Evolutionary conservation across 2,888 invertebrate genomes (phyloP).

Genomic region (Drosophila tanythrix): DNA sequence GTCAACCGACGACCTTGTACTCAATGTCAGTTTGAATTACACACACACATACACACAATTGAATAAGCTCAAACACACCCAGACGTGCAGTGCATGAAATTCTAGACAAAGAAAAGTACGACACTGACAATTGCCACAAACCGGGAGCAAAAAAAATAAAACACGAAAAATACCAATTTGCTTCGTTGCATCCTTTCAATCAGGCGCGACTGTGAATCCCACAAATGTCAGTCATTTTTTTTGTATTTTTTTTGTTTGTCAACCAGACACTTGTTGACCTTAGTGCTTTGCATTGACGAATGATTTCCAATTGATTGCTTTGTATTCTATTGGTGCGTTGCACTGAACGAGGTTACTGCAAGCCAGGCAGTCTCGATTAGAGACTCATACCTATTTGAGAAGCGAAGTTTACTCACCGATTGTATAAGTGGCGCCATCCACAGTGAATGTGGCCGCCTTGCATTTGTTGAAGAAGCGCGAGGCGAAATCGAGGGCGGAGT

Average conservation of each 20-base stretch:
- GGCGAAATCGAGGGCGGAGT: slow-evolving; percentile 83
- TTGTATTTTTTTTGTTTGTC: slow-evolving; percentile 1
- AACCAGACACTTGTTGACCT: slow-evolving; percentile 73
- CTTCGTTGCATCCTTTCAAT: slow-evolving; percentile 46
- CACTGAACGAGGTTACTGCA: background rate
- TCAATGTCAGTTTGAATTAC: slow-evolving; percentile 49
- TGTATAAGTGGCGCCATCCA: slow-evolving; percentile 94
- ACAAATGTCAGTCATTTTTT: slow-evolving; percentile 12
- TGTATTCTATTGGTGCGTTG: background rate
- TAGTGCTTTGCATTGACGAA: slow-evolving; percentile 13
- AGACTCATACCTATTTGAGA: background rate
- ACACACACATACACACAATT: slow-evolving; percentile 3
- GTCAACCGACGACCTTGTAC: slow-evolving; percentile 69
- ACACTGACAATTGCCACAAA: slow-evolving; percentile 29
- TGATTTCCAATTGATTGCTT: background rate
- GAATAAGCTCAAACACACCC: slow-evolving; percentile 7
- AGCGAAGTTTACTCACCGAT: slow-evolving; percentile 88
- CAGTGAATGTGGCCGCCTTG: slow-evolving; percentile 94
- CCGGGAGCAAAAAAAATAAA: background rate
- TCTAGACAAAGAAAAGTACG: slow-evolving; percentile 32
- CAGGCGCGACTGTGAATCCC: slow-evolving; percentile 12
- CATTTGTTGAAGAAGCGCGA: slow-evolving; percentile 91
- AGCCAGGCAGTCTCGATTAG: background rate
- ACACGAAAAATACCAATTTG: slow-evolving; percentile 35
- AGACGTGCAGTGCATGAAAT: slow-evolving; percentile 11